Evolutionary conservation across 1,140 invertebrate genomes (phyloP).

Genomic region (Drosophila triauraria): DNA sequence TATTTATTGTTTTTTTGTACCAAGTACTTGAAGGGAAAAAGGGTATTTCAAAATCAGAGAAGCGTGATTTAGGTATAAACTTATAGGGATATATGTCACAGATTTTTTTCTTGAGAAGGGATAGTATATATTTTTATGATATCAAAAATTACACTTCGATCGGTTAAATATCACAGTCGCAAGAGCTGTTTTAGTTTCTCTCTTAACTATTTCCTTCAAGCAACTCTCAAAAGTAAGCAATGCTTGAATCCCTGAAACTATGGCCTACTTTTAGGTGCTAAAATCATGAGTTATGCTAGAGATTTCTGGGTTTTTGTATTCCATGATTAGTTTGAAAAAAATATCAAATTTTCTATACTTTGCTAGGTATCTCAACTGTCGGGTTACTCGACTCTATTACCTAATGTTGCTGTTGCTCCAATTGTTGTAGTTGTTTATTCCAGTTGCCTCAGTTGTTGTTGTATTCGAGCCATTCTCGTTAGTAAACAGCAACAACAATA

Average conservation of each 20-base stretch:
- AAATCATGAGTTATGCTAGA: background rate
- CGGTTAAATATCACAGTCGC: background rate
- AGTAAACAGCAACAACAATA: constrained; percentile 26
- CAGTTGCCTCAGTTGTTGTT: constrained; percentile 3
- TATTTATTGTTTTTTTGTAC: constrained; percentile 28
- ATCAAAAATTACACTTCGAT: background rate
- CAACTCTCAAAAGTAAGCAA: no score
- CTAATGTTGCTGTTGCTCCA: constrained; percentile 2
- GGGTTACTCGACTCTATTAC: background rate
- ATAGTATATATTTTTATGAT: background rate
- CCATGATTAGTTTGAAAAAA: no score
- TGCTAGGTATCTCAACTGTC: background rate
- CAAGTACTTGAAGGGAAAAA: background rate
- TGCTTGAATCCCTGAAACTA: background rate
- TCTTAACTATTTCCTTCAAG: background rate
- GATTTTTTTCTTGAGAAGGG: background rate
- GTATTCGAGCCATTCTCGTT: constrained; percentile 18
- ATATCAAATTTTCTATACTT: background rate
- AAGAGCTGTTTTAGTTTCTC: background rate
- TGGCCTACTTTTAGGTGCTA: background rate
- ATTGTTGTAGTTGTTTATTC: constrained; percentile 2
- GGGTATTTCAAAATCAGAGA: background rate
- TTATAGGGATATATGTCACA: background rate
- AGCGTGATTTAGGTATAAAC: background rate
- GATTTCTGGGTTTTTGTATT: background rate